Conservation (phyloP, 64 coral and sea anemone species). For the Actinia tenebrosa region DNA sequence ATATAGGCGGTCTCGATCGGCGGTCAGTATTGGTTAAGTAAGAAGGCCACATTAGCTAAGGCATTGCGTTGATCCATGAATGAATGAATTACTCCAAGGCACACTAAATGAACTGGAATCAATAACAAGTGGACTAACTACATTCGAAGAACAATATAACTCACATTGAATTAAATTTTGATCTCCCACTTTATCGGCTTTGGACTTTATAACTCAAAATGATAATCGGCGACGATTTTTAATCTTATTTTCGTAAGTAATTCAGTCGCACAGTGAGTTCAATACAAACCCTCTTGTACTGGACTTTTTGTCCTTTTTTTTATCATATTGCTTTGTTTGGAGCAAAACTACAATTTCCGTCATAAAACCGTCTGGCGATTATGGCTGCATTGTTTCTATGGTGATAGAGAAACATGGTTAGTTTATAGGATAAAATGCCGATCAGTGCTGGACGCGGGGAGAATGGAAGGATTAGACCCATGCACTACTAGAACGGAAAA, state of each 20-base stretch:
- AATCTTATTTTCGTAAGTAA: not conserved
- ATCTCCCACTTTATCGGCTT: not conserved
- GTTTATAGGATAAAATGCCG: not conserved
- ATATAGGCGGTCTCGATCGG: no score
- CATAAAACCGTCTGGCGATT: no score
- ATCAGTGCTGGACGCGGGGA: no score
- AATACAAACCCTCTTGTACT: not conserved
- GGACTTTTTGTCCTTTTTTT: not conserved
- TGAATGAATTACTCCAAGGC: not conserved
- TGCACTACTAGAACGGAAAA: not conserved
- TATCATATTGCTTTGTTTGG: no score
- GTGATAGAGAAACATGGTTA: not conserved
- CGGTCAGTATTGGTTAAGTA: not conserved
- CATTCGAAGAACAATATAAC: not conserved
- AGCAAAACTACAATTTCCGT: no score
- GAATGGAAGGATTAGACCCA: not conserved
- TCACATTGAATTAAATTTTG: not conserved
- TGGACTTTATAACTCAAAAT: not conserved
- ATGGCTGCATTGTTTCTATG: not conserved
- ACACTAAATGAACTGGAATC: not conserved
- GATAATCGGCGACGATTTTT: not conserved
- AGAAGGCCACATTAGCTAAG: not conserved
- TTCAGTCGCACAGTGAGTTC: not conserved
- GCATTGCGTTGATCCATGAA: not conserved
- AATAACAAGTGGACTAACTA: not conserved